These are phyloP conservation scores for Spea hammondii DNA, from an alignment of 2,797 vertebrate species.

Conservation along the genomic window DNA sequence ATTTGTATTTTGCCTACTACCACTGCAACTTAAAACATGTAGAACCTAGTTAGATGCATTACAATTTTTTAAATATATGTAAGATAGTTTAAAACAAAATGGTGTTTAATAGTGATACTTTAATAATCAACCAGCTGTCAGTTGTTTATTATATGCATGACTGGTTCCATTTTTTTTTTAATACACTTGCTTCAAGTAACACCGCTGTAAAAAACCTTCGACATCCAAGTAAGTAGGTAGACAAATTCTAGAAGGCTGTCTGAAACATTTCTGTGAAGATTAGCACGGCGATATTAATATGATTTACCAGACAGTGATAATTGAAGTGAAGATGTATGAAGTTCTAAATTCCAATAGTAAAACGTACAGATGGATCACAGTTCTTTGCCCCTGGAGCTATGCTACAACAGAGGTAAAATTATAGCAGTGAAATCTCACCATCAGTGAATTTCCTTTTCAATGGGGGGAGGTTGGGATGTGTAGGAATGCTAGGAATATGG, in stretches of 20 bases:
- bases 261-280: constrained; percentile 24
- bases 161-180: no score
- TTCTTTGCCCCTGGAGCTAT: constrained; percentile 36
- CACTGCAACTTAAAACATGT: no score
- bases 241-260: background rate
- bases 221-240: background rate
- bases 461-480: background rate
- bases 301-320: constrained; percentile 43
- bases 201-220: background rate
- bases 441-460: background rate
- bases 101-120: no score
- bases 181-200: no score
- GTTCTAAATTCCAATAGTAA: constrained; percentile 26
- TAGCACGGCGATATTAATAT: constrained; percentile 11
- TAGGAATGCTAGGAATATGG: background rate
- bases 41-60: no score
- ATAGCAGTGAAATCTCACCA: constrained; percentile 21
- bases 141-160: no score
- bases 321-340: constrained; percentile 24
- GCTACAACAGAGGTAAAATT: constrained; percentile 26
- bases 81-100: no score
- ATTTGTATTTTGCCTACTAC: no score
- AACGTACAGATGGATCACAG: constrained; percentile 37
- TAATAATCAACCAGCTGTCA: no score
- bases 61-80: no score